A percentile compares a stretch with the other conserved stretches of the same genome.
Evolutionary conservation across 2,888 invertebrate species (phyloP).

Genomic region (Acheta domesticus): DNA sequence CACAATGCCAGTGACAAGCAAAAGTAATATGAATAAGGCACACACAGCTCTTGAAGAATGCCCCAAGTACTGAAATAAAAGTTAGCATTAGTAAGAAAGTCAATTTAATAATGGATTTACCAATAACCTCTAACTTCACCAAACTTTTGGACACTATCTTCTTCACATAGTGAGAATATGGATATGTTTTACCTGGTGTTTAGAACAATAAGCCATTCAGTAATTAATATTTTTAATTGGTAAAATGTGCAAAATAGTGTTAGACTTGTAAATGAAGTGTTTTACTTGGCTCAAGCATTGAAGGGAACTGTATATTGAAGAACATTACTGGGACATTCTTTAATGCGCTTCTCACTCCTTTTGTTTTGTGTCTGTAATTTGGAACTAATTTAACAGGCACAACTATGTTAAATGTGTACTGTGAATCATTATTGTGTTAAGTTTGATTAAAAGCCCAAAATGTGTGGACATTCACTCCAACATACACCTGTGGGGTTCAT

Average conservation of each 20-base stretch:
- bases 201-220: background rate
- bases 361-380: background rate
- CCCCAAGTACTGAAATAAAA: conserved; percentile 1
- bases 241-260: background rate
- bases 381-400: background rate
- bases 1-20: background rate
- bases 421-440: no score
- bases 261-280: background rate
- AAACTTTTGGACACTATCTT: no score
- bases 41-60: background rate
- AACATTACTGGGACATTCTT: background rate
- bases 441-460: background rate
- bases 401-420: no score
- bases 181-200: background rate
- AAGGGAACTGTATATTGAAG: background rate
- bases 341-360: background rate
- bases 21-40: background rate
- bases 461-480: background rate
- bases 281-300: background rate
- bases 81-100: no score
- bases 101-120: no score
- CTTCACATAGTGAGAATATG: no score
- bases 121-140: no score
- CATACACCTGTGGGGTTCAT: background rate
- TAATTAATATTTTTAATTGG: conserved; percentile 4